A percentile compares a stretch with the other conserved stretches of the same genome.
Evolutionary conservation across 1,140 invertebrate species (phyloP).

Genomic region (Pseudomyrmex concolor): DNA sequence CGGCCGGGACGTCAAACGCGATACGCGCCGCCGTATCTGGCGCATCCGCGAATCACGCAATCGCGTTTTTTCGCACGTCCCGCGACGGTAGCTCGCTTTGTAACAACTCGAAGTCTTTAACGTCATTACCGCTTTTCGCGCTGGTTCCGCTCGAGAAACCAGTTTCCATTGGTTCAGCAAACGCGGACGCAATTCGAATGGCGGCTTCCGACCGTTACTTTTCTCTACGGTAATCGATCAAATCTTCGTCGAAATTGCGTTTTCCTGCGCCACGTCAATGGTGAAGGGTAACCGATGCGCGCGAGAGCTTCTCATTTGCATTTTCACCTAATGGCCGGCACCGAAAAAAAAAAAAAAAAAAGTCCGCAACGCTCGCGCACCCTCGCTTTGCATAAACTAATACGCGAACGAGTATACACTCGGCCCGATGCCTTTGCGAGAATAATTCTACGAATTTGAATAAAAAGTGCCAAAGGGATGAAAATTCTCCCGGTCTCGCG

Average conservation of each 20-base stretch:
- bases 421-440: slow-evolving; percentile 43
- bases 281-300: slow-evolving; percentile 49
- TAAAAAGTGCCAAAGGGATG: slow-evolving; percentile 40
- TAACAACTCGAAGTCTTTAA: slow-evolving; percentile 2
- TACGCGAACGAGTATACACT: slow-evolving; percentile 50
- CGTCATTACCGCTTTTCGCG: slow-evolving; percentile 27
- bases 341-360: slow-evolving; percentile 39
- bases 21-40: slow-evolving; percentile 70
- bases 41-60: slow-evolving; percentile 47
- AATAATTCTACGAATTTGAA: slow-evolving; percentile 53
- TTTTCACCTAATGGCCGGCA: slow-evolving; percentile 49
- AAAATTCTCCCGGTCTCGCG: slow-evolving; percentile 5
- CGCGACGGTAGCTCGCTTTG: neutral
- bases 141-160: slow-evolving; percentile 19
- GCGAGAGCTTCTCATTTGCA: slow-evolving; percentile 36
- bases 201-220: slow-evolving; percentile 21
- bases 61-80: slow-evolving; percentile 49
- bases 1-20: slow-evolving; percentile 69
- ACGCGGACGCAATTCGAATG: neutral
- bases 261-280: slow-evolving; percentile 35
- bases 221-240: slow-evolving; percentile 54
- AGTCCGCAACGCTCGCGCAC: slow-evolving; percentile 3
- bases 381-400: slow-evolving; percentile 56
- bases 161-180: slow-evolving; percentile 35
- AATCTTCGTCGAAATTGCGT: slow-evolving; percentile 55